A percentile compares a stretch with the other conserved stretches of the same genome.
Conservation (phyloP, 1,140 invertebrate genomes). For the Plutomurus gul region DNA sequence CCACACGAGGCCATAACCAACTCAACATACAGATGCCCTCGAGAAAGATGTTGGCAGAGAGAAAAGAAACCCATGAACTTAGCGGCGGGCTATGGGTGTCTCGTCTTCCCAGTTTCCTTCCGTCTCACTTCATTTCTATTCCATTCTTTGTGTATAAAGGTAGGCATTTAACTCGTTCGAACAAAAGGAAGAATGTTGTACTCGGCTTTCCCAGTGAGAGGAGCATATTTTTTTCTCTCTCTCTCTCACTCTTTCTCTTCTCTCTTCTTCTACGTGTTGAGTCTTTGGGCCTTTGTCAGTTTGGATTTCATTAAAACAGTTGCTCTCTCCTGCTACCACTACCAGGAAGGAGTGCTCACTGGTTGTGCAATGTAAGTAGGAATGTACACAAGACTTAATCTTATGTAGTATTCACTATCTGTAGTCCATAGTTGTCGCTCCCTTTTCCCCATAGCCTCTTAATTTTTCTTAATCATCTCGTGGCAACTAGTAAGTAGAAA, state of each 20-base stretch:
- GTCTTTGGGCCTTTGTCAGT: not conserved
- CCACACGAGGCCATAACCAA: too few species aligned
- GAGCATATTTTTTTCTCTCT: not conserved
- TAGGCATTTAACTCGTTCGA: too few species aligned
- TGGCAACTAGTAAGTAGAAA: not conserved
- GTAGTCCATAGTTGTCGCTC: not conserved
- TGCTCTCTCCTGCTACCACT: not conserved
- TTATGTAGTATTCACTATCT: not conserved
- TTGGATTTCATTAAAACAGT: not conserved
- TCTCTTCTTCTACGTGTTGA: not conserved
- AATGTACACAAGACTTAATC: not conserved
- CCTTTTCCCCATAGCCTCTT: conserved; percentile 10
- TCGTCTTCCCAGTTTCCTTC: too few species aligned
- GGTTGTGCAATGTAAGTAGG: not conserved
- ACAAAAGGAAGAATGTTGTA: too few species aligned
- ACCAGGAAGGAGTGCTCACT: not conserved
- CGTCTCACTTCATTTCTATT: too few species aligned
- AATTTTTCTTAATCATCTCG: conserved; percentile 35
- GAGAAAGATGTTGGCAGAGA: too few species aligned
- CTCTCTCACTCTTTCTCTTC: not conserved
- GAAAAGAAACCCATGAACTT: too few species aligned
- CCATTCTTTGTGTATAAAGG: too few species aligned
- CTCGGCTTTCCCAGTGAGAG: too few species aligned
- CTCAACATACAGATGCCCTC: too few species aligned
- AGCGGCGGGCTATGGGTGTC: too few species aligned